Conservation (phyloP, 92 coral and sea anemone genomes). For the Montipora capitata region DNA sequence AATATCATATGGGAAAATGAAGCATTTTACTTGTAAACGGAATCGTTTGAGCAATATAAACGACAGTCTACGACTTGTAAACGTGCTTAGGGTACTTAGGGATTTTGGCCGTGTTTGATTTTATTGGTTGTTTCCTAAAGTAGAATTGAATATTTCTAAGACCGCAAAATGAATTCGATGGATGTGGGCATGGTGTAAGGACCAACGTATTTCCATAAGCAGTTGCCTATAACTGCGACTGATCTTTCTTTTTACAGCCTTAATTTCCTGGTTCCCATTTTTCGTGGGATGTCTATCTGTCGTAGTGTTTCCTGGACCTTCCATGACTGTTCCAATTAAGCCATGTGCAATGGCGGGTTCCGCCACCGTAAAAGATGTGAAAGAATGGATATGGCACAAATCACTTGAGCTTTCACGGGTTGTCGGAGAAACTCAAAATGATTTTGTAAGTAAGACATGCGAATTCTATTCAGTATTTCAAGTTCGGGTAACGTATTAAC, state of each 20-base stretch:
- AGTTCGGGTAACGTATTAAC: not conserved
- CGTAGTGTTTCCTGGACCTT: slow-evolving; percentile 9
- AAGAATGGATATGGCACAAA: not conserved
- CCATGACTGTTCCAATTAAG: not conserved
- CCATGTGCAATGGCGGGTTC: too few species aligned
- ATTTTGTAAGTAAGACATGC: slow-evolving; percentile 48
- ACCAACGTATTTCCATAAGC: not conserved
- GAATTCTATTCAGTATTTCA: too few species aligned
- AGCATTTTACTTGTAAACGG: too few species aligned
- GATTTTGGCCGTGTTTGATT: too few species aligned
- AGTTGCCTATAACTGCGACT: not conserved
- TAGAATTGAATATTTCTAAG: too few species aligned
- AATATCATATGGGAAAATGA: too few species aligned
- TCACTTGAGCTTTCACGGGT: slow-evolving; percentile 2
- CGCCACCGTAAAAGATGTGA: not conserved
- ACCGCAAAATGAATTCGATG: too few species aligned
- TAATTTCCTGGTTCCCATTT: not conserved
- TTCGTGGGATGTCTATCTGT: not conserved
- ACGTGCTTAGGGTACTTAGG: too few species aligned
- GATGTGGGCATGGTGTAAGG: too few species aligned
- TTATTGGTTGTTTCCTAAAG: too few species aligned
- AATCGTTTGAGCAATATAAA: too few species aligned
- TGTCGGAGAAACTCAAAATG: slow-evolving; percentile 40
- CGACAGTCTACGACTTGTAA: too few species aligned
- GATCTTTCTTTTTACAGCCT: slow-evolving; percentile 9